Conservation (phyloP, 2,113 vertebrate species). For the Xiphophorus hellerii region DNA sequence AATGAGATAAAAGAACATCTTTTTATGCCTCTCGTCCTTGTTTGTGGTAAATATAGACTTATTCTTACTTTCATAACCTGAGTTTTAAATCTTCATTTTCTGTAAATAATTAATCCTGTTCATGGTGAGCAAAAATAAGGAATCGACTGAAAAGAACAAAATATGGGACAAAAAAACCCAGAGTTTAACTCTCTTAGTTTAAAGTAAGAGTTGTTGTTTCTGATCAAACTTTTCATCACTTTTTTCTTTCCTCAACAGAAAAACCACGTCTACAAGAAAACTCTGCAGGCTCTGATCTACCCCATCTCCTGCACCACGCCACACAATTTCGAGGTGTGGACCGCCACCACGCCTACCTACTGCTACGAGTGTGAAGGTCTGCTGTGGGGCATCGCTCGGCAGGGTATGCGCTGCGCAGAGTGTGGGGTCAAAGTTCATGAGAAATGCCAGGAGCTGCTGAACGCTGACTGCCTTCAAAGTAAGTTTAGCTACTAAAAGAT, state of each 20-base stretch:
- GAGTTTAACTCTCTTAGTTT: no score
- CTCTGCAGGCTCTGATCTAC: slow-evolving; percentile 97
- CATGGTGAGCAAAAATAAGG: no score
- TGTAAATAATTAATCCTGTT: not conserved
- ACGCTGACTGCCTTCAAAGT: slow-evolving; percentile 97
- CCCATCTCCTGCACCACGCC: slow-evolving; percentile 98
- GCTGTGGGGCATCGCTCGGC: slow-evolving; percentile 96
- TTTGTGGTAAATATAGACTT: no score
- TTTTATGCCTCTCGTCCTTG: no score
- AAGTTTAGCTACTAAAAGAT: slow-evolving; percentile 71
- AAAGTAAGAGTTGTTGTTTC: no score
- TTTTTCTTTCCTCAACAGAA: slow-evolving; percentile 80
- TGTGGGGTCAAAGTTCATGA: slow-evolving; percentile 99
- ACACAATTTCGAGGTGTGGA: slow-evolving; percentile 97
- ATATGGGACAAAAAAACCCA: no score
- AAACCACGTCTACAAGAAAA: slow-evolving; percentile 95
- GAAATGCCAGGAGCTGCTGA: slow-evolving; percentile 98
- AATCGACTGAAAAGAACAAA: no score
- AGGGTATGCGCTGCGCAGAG: slow-evolving; percentile 95
- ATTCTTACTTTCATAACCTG: no score
- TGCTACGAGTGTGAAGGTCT: slow-evolving; percentile 98
- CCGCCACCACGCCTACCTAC: slow-evolving; percentile 95
- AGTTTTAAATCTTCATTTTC: no score
- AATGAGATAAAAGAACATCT: no score
- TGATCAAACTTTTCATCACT: no score